Conservation (phyloP, 2,113 vertebrate species). For the Cynocephalus volans region DNA sequence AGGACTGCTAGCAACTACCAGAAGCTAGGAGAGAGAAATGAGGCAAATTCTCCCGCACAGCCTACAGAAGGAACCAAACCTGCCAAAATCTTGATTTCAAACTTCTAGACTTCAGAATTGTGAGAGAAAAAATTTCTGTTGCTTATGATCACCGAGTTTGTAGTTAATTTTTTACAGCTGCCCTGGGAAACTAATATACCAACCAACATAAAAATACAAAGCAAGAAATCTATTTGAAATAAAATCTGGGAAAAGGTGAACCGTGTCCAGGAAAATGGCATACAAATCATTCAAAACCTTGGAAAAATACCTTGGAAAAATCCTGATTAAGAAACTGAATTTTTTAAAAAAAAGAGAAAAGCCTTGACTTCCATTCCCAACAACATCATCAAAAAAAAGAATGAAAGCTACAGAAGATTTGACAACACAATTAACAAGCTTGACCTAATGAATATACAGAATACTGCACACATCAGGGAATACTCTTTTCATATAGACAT, state of each 20-base stretch:
- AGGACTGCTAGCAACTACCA: neutral
- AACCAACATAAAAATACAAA: neutral
- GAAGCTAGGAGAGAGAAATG: accelerated
- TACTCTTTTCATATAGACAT: neutral
- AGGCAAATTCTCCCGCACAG: neutral
- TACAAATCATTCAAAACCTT: neutral
- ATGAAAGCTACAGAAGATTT: neutral
- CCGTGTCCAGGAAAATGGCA: neutral
- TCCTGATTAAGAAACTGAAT: neutral
- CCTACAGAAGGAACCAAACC: accelerated
- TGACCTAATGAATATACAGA: neutral
- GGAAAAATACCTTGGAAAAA: neutral
- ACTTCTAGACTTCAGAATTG: neutral
- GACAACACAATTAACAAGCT: neutral
- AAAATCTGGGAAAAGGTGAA: constrained; percentile 5
- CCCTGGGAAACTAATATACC: neutral
- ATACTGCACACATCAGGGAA: neutral
- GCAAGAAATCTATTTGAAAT: neutral
- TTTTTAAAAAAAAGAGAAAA: neutral
- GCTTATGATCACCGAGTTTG: neutral
- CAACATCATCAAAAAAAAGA: neutral
- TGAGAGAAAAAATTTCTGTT: neutral
- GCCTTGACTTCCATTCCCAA: neutral
- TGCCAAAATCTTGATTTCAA: neutral
- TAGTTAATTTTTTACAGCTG: neutral